Evolutionary conservation across 2,888 invertebrate species (phyloP).

Genomic region (Criorhina ranunculi): DNA sequence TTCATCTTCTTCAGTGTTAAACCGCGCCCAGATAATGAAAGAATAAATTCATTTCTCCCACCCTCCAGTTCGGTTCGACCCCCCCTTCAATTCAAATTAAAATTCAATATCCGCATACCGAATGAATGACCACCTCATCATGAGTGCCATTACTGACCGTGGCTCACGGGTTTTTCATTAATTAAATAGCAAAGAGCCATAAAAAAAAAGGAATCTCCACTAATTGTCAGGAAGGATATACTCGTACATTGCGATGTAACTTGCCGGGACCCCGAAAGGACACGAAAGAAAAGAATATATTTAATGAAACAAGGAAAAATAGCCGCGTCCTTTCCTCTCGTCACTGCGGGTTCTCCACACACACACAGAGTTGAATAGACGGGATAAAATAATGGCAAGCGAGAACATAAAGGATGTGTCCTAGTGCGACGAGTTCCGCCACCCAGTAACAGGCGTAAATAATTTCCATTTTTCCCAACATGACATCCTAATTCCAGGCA

Average conservation of each 20-base stretch:
- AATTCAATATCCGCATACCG: conserved; percentile 32
- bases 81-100: conserved; percentile 29
- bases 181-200: conserved; percentile 41
- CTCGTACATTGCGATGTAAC: conserved; percentile 34
- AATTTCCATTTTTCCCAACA: conserved; percentile 70
- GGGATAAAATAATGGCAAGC: conserved; percentile 33
- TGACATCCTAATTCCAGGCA: conserved; percentile 72
- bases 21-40: conserved; percentile 4
- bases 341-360: background rate
- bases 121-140: background rate
- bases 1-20: conserved; percentile 23
- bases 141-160: conserved; percentile 9
- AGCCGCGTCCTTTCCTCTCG: background rate
- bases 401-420: conserved; percentile 10
- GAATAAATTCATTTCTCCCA: background rate
- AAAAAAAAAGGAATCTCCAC: conserved; percentile 29
- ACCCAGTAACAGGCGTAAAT: conserved; percentile 56
- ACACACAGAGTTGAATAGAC: conserved; percentile 23
- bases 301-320: conserved; percentile 44
- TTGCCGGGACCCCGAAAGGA: conserved; percentile 43
- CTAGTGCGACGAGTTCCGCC: conserved; percentile 3
- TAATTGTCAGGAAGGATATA: conserved; percentile 54
- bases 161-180: conserved; percentile 43
- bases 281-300: conserved; percentile 28
- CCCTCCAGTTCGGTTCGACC: background rate